Conservation (phyloP, 2,113 vertebrate species). For the Cichladusa arquata region DNA sequence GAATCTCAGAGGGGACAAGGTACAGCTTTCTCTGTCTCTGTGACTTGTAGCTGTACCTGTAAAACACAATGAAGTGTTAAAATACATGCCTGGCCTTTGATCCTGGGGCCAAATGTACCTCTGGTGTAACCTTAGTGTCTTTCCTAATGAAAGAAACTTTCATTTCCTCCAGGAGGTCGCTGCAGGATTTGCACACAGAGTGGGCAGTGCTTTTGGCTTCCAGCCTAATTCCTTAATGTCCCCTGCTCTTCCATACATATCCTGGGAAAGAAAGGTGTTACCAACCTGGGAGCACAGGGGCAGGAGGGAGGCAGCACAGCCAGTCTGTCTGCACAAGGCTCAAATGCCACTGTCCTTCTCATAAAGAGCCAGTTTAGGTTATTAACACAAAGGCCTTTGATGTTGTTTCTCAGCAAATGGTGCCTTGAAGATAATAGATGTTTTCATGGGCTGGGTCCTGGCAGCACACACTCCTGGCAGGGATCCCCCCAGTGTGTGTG, state of each 20-base stretch:
- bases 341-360: not conserved
- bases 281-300: not conserved
- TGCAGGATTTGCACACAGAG: not conserved
- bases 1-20: not conserved
- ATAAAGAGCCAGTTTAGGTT: not conserved
- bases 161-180: not conserved
- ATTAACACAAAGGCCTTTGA: slow-evolving; percentile 27
- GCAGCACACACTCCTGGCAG: not conserved
- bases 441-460: not conserved
- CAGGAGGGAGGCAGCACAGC: not conserved
- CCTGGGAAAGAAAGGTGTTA: slow-evolving; percentile 8
- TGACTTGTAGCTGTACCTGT: not conserved
- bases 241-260: not conserved
- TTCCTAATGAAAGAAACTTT: not conserved
- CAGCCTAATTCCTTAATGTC: not conserved
- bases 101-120: not conserved
- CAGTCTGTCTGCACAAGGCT: not conserved
- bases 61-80: not conserved
- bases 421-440: not conserved
- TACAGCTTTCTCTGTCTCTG: not conserved
- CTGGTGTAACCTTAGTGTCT: not conserved
- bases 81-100: slow-evolving; percentile 6
- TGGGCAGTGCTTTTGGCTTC: not conserved
- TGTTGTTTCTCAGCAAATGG: not conserved
- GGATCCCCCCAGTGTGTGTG: accelerated